Evolutionary conservation across 2,797 vertebrate species (phyloP).

Genomic region (Pangasius sanitwongsei): DNA sequence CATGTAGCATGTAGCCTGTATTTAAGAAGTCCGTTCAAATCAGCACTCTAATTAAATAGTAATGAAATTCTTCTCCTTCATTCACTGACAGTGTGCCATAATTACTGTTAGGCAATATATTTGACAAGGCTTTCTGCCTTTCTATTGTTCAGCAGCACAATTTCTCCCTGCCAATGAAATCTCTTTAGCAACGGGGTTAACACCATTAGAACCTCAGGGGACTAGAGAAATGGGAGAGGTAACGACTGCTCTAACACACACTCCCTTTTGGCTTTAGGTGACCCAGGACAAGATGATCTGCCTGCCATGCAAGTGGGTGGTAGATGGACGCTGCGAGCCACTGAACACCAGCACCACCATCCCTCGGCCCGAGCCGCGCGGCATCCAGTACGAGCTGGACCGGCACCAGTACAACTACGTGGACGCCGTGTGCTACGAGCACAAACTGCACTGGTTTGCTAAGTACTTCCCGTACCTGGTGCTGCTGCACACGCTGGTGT

Average conservation of each 20-base stretch:
- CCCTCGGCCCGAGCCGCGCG: conserved; percentile 78
- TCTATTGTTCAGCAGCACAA: background rate
- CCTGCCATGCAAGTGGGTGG: conserved; percentile 95
- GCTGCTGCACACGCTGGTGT: conserved; percentile 94
- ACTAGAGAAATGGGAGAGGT: background rate
- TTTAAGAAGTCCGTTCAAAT: background rate
- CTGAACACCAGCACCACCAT: conserved; percentile 66
- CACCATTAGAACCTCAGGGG: background rate
- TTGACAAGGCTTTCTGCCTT: background rate
- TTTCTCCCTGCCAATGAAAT: background rate
- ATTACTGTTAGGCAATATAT: background rate
- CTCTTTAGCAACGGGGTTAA: background rate
- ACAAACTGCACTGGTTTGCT: conserved; percentile 97
- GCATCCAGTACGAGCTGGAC: conserved; percentile 92
- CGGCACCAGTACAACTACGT: conserved; percentile 98
- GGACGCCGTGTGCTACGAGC: conserved; percentile 95
- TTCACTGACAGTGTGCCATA: background rate
- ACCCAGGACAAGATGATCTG: conserved; percentile 99
- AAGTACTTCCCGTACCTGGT: conserved; percentile 99
- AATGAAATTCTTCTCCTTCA: background rate
- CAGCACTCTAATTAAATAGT: background rate
- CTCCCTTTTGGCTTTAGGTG: conserved; percentile 74
- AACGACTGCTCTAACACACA: background rate
- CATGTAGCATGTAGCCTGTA: background rate
- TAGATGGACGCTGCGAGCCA: conserved; percentile 81